These are phyloP conservation scores for Toxotes chatareus DNA, from an alignment of 2,113 vertebrate species.

Conservation along the genomic window DNA sequence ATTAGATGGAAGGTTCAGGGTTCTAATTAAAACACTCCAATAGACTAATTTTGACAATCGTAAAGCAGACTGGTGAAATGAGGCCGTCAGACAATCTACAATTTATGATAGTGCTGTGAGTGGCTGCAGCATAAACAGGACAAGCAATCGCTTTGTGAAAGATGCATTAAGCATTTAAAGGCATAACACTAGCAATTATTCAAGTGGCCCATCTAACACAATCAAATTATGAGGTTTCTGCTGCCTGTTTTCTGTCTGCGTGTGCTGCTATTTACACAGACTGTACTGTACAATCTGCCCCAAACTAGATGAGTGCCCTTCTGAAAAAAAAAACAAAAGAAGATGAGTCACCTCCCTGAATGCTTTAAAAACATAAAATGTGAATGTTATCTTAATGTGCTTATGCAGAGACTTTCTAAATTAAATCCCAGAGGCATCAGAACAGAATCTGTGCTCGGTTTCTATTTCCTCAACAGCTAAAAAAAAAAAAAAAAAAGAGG, in stretches of 20 bases:
- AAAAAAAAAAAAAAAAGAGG: neutral
- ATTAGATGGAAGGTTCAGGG: slow-evolving; percentile 6
- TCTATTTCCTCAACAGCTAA: neutral
- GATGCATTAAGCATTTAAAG: slow-evolving; percentile 10
- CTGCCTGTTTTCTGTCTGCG: slow-evolving; percentile 8
- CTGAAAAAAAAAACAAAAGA: slow-evolving; percentile 45
- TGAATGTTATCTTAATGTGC: slow-evolving; percentile 14
- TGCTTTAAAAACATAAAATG: slow-evolving; percentile 50
- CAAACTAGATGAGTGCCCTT: slow-evolving; percentile 19
- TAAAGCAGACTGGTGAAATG: slow-evolving; percentile 4
- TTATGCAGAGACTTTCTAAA: slow-evolving; percentile 36
- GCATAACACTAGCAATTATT: neutral
- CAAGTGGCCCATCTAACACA: neutral
- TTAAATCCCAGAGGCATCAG: slow-evolving; percentile 17
- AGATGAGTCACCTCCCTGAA: slow-evolving; percentile 54
- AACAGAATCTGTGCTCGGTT: neutral
- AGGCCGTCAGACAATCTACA: neutral
- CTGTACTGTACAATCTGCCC: slow-evolving; percentile 27
- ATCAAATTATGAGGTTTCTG: neutral
- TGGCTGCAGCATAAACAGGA: neutral
- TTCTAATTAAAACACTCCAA: slow-evolving; percentile 19
- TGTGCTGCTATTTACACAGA: neutral
- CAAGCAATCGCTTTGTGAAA: neutral
- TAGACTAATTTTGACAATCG: slow-evolving; percentile 1
- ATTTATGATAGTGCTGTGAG: slow-evolving; percentile 33